These are phyloP conservation scores for Nomada lathburiana DNA, from an alignment of 2,888 invertebrate genomes.

Conservation along the genomic window DNA sequence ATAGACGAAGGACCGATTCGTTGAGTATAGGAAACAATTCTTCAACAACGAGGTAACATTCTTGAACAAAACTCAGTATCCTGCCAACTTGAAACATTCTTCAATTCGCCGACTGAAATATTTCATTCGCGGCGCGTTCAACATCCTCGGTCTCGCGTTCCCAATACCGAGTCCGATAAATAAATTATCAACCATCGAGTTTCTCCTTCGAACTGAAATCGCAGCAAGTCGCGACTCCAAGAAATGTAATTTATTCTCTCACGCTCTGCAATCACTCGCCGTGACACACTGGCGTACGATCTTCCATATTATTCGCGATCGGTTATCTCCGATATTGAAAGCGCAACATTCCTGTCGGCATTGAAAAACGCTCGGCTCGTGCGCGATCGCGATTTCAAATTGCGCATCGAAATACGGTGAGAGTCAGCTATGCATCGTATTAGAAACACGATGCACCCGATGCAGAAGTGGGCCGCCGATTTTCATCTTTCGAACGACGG, in stretches of 20 bases:
- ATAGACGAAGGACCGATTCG: no score
- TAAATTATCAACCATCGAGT: constrained; percentile 10
- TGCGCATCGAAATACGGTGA: neutral
- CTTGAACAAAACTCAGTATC: no score
- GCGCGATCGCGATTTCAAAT: neutral
- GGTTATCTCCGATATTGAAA: neutral
- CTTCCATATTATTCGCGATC: neutral
- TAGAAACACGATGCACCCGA: neutral
- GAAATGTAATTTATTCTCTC: neutral
- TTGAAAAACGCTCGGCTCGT: neutral
- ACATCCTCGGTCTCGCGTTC: neutral
- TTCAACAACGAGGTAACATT: no score
- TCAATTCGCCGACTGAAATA: no score
- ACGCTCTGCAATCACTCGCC: neutral
- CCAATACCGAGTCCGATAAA: neutral
- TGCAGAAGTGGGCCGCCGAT: constrained; percentile 57
- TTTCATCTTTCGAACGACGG: constrained; percentile 43
- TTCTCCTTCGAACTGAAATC: neutral
- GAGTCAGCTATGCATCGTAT: neutral
- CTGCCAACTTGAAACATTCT: no score
- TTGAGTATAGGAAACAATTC: no score
- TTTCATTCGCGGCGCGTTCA: neutral
- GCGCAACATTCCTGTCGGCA: no score
- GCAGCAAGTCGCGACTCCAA: neutral
- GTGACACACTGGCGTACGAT: neutral